Evolutionary conservation across 2,888 invertebrate genomes (phyloP).

Genomic region (Omphaloscelis lunosa): DNA sequence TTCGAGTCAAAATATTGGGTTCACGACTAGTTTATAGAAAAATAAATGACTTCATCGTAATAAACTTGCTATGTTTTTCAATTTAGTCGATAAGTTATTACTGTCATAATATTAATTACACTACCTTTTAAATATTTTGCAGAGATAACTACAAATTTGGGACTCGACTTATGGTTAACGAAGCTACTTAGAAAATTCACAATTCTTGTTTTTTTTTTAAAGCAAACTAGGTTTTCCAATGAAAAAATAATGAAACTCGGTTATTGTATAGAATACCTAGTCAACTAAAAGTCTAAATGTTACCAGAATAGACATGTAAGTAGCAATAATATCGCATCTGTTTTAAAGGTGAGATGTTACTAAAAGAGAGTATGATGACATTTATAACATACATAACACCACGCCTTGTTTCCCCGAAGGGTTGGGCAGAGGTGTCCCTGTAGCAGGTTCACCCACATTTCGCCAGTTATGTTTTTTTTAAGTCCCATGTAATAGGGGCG

Average conservation of each 20-base stretch:
- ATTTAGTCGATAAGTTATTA: conserved; percentile 35
- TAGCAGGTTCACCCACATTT: too few relatives aligned
- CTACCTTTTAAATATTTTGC: conserved; percentile 7
- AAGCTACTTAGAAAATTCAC: not conserved
- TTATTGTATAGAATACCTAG: not conserved
- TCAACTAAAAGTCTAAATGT: not conserved
- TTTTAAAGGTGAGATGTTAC: not conserved
- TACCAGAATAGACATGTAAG: not conserved
- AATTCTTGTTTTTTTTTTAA: not conserved
- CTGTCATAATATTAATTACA: conserved; percentile 35
- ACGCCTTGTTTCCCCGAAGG: too few relatives aligned
- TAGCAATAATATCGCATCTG: not conserved
- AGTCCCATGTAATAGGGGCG: too few relatives aligned
- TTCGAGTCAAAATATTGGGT: conserved; percentile 28
- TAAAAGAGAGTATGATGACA: not conserved
- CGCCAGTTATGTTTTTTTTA: too few relatives aligned
- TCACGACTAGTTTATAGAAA: conserved; percentile 19
- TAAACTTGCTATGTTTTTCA: conserved; percentile 34
- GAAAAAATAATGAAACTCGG: not conserved
- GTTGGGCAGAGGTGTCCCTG: too few relatives aligned
- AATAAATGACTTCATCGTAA: conserved; percentile 49
- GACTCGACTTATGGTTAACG: not conserved
- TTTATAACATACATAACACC: too few relatives aligned
- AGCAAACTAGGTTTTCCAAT: not conserved
- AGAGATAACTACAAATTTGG: not conserved